phyloP scores from a whole-genome alignment of 1,140 invertebrate genomes.

The Drosophila nebulosa region DNA sequence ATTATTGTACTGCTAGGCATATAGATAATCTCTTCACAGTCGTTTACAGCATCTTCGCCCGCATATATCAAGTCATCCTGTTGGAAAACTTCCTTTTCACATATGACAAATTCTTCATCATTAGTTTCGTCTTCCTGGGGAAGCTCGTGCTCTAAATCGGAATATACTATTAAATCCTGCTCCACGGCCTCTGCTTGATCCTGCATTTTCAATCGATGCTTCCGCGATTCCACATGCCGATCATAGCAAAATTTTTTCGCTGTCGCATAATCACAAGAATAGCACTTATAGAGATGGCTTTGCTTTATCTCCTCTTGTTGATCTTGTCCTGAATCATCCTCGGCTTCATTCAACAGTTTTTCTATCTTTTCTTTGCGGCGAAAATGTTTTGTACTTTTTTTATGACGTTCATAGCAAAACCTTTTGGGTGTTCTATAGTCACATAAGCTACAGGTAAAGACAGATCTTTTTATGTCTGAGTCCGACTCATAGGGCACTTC shows the following conservation, averaged over 20 bases:
- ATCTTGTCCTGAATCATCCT: not conserved
- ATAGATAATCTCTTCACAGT: constrained; percentile 16
- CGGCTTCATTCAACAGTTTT: not conserved
- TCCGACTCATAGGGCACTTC: constrained; percentile 17
- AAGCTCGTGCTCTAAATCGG: not conserved
- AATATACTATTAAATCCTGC: not conserved
- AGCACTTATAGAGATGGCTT: not conserved
- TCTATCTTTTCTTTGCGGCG: not conserved
- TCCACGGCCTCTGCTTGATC: not conserved
- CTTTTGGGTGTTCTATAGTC: constrained; percentile 22
- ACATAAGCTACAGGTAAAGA: constrained; percentile 17
- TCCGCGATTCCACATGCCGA: not conserved
- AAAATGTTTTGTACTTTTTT: not conserved
- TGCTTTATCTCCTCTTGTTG: not conserved
- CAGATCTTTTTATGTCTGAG: constrained; percentile 14
- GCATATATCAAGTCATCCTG: not conserved
- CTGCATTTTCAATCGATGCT: not conserved
- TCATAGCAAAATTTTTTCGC: not conserved
- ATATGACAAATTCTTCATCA: not conserved
- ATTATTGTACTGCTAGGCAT: constrained; percentile 3
- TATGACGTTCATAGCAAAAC: constrained; percentile 32
- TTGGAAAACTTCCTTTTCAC: constrained; percentile 5
- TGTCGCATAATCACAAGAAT: not conserved
- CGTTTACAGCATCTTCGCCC: not conserved
- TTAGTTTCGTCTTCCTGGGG: not conserved